Evolutionary conservation across 2,113 vertebrate species (phyloP).

Genomic region (Lophura nycthemera): DNA sequence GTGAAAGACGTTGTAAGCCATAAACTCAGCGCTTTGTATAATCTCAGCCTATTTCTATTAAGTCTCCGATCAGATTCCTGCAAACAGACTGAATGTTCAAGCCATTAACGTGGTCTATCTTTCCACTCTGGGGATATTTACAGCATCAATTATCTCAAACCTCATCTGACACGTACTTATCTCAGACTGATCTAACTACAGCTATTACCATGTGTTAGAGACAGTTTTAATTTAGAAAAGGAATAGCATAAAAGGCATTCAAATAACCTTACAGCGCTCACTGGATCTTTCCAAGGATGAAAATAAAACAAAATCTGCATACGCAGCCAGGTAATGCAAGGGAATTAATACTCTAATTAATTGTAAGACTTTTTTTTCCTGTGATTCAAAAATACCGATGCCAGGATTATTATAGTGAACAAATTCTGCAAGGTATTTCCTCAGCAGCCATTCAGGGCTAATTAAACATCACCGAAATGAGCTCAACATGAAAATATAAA

Average conservation of each 20-base stretch:
- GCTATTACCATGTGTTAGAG: neutral
- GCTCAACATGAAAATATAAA: neutral
- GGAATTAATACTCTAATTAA: neutral
- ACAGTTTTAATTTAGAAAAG: constrained; percentile 17
- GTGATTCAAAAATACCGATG: neutral
- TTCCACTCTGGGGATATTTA: neutral
- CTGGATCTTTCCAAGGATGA: neutral
- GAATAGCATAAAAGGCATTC: neutral
- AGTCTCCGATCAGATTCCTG: neutral
- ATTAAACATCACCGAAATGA: neutral
- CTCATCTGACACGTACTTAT: neutral
- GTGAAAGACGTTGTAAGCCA: neutral
- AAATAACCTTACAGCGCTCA: neutral
- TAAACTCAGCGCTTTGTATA: neutral
- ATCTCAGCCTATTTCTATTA: neutral
- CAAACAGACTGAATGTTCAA: neutral
- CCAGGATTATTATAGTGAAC: neutral
- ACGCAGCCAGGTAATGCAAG: neutral
- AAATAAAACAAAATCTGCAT: neutral
- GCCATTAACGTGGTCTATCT: neutral
- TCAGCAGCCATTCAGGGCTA: neutral
- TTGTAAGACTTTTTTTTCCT: neutral
- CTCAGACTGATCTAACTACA: neutral
- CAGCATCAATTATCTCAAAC: constrained; percentile 6
- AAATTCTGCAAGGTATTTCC: neutral